Base-by-base conservation (phyloP, 2,888 invertebrate species). In the Nesidiocoris tenuis region DNA sequence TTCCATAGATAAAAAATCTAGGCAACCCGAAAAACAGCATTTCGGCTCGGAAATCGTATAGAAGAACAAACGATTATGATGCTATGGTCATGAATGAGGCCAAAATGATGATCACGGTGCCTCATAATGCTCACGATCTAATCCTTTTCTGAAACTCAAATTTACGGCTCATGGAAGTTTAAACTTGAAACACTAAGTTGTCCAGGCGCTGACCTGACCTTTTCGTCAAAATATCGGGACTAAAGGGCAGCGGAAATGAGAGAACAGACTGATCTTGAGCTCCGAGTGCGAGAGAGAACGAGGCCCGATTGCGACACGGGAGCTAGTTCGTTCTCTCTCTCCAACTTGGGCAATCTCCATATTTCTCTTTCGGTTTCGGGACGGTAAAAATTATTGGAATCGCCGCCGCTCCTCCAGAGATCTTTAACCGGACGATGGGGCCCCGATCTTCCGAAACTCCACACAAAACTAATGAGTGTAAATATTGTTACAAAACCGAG, bases 401-500 rank as follows among this genome's bases (percentile, higher is more conserved):
- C 54, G 17, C 21, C 21, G 23, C 56, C 55, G n/a, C 19, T 55
- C 67, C 2, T 23, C 5, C 21, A 67, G 55, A 21, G 55, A 19
- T 39, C 67, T 56, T 3, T 67, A 19, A 56, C 67, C 56, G 21
- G 19, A 19, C 56, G 55, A 56, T 55, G 39, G 19, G 25, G 54
- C n/a, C 56, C 54, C 18, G 22, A 17, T 55, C 67, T 21, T 39
- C 21, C 21, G 22, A 56, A 12, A 7, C 39, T 39, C 39, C 3
- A 67, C 56, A 67, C 67, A 55, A 21, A 67, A 67, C 67, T 67
- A 67, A 67, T 67, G 67, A 67, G 55, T 67, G 67, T 67, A 67
- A 67, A 67, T 67, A 67, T 67, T 67, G 67, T 67, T 67, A 67
- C 67, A 67, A 67, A 67, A 67, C 67, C 56, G 17, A 22, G n/a